Percentiles rank a stretch among this genome's conserved stretches.
Evolutionary conservation across 2,888 invertebrate species (phyloP).

Genomic region (Campoletis raptor): DNA sequence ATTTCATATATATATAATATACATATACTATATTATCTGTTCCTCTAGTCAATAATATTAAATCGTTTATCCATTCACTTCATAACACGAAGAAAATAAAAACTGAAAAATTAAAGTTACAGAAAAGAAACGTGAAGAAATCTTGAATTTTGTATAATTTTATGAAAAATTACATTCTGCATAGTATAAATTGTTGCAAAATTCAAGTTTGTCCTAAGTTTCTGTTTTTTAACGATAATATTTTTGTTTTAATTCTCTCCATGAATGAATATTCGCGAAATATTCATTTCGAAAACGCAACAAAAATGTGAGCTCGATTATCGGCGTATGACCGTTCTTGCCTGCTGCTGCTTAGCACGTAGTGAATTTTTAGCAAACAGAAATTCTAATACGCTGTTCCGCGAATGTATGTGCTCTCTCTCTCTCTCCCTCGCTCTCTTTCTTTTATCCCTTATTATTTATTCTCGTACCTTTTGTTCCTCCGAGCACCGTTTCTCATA

Average conservation of each 20-base stretch:
- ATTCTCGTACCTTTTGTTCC: constrained; percentile 15
- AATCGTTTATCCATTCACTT: constrained; percentile 5
- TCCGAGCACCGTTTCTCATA: constrained; percentile 53
- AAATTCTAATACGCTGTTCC: constrained; percentile 47
- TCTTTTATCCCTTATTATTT: not conserved
- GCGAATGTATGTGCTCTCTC: constrained; percentile 23
- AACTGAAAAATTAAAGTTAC: not conserved
- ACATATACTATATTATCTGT: constrained; percentile 45
- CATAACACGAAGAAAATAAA: not conserved
- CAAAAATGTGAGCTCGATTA: not conserved
- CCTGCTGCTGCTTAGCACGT: constrained; percentile 13
- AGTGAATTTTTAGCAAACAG: constrained; percentile 34
- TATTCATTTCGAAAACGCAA: not conserved
- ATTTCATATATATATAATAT: constrained; percentile 30
- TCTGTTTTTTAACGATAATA: not conserved
- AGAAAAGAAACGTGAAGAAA: constrained; percentile 33
- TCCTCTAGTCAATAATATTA: constrained; percentile 26
- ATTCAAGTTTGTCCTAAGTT: not conserved
- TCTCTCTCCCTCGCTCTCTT: not conserved
- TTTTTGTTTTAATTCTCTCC: not conserved
- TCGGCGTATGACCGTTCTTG: not conserved
- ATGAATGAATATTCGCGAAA: not conserved
- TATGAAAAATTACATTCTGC: not conserved
- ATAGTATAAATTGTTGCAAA: not conserved
- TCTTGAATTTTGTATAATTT: constrained; percentile 31